phyloP scores from a whole-genome alignment of 2,113 vertebrate species.

The Cisticola juncidis region DNA sequence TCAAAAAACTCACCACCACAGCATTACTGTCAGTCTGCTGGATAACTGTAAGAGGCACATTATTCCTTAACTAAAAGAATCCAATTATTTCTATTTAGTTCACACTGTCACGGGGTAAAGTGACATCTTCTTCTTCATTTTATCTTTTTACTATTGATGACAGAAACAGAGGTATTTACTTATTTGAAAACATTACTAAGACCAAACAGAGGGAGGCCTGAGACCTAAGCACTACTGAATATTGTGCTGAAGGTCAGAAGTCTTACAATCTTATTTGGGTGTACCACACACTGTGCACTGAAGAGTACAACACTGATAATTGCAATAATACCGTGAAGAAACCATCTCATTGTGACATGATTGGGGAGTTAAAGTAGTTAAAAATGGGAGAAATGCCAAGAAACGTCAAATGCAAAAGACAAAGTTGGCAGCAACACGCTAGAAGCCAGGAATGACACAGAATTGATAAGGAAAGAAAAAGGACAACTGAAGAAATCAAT shows the following conservation, averaged over 20 bases:
- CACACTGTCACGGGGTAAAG: background rate
- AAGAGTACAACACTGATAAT: background rate
- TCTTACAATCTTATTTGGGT: background rate
- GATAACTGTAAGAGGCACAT: background rate
- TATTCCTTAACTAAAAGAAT: background rate
- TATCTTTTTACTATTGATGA: background rate
- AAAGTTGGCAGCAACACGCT: background rate
- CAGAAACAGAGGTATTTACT: background rate
- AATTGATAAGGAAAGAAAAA: constrained; percentile 44
- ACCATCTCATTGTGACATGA: background rate
- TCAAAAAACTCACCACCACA: background rate
- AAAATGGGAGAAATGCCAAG: background rate
- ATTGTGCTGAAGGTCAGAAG: background rate
- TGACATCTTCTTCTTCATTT: background rate
- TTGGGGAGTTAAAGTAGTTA: background rate
- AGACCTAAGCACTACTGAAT: background rate
- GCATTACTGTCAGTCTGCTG: background rate
- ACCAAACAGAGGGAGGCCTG: background rate
- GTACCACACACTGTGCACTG: background rate
- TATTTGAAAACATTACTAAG: background rate
- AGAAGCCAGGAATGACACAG: constrained; percentile 1
- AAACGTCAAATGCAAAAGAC: background rate
- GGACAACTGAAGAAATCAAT: constrained; percentile 46
- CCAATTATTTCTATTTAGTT: background rate
- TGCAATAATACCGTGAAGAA: background rate